A percentile compares a stretch with the other conserved stretches of the same genome.
These are phyloP conservation scores for Ptiloglossa arizonensis DNA, from an alignment of 1,140 invertebrate genomes.

Conservation along the genomic window DNA sequence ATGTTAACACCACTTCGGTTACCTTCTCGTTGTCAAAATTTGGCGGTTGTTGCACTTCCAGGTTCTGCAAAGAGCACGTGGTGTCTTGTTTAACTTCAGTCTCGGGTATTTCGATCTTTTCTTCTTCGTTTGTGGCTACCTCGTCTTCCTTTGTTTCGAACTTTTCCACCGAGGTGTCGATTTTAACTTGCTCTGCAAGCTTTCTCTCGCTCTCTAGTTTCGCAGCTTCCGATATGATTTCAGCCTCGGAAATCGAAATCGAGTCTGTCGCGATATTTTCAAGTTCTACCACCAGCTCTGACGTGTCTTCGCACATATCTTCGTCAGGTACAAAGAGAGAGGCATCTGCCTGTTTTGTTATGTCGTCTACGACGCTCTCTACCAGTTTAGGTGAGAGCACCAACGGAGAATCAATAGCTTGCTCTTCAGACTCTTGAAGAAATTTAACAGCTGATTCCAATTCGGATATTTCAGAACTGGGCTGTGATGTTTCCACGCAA, in stretches of 20 bases:
- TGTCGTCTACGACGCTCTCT: slow-evolving; percentile 58
- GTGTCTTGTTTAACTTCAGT: not conserved
- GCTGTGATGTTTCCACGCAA: slow-evolving; percentile 52
- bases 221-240: slow-evolving; percentile 79
- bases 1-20: not conserved
- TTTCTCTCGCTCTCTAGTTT: slow-evolving; percentile 77
- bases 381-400: slow-evolving; percentile 64
- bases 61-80: not conserved
- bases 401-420: slow-evolving; percentile 69
- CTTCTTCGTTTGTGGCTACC: not conserved
- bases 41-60: not conserved
- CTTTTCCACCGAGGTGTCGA: not conserved
- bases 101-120: slow-evolving; percentile 23
- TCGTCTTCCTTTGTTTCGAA: slow-evolving; percentile 2
- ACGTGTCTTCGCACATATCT: slow-evolving; percentile 61
- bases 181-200: slow-evolving; percentile 54
- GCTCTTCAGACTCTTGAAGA: slow-evolving; percentile 77
- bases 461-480: slow-evolving; percentile 73
- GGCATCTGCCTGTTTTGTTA: slow-evolving; percentile 54
- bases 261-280: slow-evolving; percentile 66
- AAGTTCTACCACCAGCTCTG: slow-evolving; percentile 65
- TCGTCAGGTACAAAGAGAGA: slow-evolving; percentile 68
- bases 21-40: slow-evolving; percentile 19
- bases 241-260: slow-evolving; percentile 79
- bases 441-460: slow-evolving; percentile 78